phyloP scores from a whole-genome alignment of 1,140 invertebrate species.

The Cotesia vestalis region DNA sequence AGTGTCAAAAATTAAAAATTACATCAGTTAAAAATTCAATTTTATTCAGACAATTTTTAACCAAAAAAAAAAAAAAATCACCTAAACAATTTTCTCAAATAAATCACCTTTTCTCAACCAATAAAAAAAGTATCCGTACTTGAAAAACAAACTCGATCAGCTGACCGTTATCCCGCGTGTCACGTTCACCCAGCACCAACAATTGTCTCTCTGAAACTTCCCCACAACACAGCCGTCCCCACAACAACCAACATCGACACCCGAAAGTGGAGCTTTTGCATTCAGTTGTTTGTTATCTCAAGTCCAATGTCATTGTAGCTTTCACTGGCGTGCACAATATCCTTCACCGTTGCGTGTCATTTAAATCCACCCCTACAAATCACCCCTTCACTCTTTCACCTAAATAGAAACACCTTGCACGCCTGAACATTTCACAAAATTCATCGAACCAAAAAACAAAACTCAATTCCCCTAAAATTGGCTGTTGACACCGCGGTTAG shows the following conservation, averaged over 20 bases:
- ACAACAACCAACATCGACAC: neutral
- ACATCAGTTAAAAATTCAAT: no score
- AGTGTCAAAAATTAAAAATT: no score
- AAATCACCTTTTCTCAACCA: no score
- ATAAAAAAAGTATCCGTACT: neutral
- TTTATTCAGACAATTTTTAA: no score
- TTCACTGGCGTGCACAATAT: constrained; percentile 1
- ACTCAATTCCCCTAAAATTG: neutral
- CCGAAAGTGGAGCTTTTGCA: neutral
- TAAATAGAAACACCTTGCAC: no score
- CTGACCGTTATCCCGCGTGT: constrained; percentile 25
- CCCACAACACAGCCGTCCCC: constrained; percentile 2
- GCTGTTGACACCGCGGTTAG: neutral
- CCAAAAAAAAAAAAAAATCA: no score
- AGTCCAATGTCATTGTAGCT: constrained; percentile 34
- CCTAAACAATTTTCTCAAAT: no score
- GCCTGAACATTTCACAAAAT: neutral
- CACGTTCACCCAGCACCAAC: neutral
- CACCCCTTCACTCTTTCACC: no score
- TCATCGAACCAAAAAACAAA: neutral
- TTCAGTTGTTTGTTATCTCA: neutral
- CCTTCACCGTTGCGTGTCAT: neutral
- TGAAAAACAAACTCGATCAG: constrained; percentile 26
- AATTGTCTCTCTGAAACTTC: neutral
- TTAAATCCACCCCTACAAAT: neutral